These are phyloP conservation scores for Tubulanus polymorphus DNA, from an alignment of 2,888 invertebrate species.

Conservation along the genomic window DNA sequence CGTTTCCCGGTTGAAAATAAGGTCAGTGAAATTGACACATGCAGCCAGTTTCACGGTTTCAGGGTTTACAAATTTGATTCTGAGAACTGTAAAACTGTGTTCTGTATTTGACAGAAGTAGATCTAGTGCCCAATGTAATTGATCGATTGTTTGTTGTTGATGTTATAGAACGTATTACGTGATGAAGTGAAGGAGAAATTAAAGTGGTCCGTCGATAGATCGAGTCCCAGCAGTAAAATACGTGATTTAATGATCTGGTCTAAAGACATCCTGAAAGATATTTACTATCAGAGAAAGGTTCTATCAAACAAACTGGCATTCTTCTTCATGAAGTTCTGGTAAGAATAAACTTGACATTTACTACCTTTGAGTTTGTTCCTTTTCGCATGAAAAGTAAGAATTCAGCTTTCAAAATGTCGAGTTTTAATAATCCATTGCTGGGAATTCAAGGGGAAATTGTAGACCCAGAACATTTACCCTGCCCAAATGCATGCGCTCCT, in stretches of 20 bases:
- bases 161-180: constrained; percentile 17
- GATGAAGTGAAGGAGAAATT: constrained; percentile 26
- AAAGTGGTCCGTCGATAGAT: constrained; percentile 25
- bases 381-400: too few relatives aligned
- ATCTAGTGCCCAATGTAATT: too few relatives aligned
- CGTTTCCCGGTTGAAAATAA: constrained; percentile 51
- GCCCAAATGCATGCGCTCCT: too few relatives aligned
- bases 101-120: too few relatives aligned
- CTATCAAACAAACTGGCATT: constrained; percentile 24
- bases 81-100: too few relatives aligned
- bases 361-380: not conserved
- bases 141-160: not conserved
- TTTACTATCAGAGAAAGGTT: constrained; percentile 24
- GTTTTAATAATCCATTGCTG: too few relatives aligned
- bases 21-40: constrained; percentile 35
- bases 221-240: constrained; percentile 24
- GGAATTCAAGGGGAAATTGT: too few relatives aligned
- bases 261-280: constrained; percentile 23
- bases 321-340: constrained; percentile 30
- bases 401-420: too few relatives aligned
- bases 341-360: not conserved
- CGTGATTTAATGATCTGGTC: constrained; percentile 25
- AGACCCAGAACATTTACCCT: not conserved
- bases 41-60: too few relatives aligned
- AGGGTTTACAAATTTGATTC: too few relatives aligned